Base-by-base conservation (phyloP, 2,888 invertebrate genomes). In the Eucera pruinosa region DNA sequence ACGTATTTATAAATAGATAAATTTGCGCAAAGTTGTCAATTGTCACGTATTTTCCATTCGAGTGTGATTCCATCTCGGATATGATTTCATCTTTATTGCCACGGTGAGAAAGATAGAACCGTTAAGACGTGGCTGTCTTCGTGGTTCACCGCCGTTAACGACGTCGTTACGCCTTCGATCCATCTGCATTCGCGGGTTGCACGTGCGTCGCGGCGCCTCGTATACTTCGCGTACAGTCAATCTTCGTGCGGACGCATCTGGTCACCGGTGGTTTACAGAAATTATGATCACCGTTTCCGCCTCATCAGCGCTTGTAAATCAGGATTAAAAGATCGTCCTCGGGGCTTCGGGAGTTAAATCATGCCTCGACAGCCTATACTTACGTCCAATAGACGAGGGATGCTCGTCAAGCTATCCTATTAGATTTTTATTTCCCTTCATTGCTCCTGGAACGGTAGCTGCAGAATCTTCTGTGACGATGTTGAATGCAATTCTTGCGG, bases 131-230 rank as follows among this genome's bases (percentile, higher is more conserved):
- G 71, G 67, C 65, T 74, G 80, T 72, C 79, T 83, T 71, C 69
- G 84, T 55, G 82, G 79, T 79, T 82, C 79, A 68, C 75, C 82
- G 70, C 72, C 80, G 84, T 88, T 87, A 87, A 88, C 87, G 88
- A 87, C 86, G 81, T 86, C 86, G 85, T 88, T 85, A 86, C 81
- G 73, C 70, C 57, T 60, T 62, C 75, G 78, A 80, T 75, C 60
- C 70, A 71, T 84, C 72, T 61, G 68, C 80, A 70, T 66, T 54
- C 41, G 72, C 62, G 66, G 39, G 58, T 57, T 62, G 67, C 80
- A 75, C 62, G 65, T 66, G 67, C 67, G 55, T 47, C 41, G 68
- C 70, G 69, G 50, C 54, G 67, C 41, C 33, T 25, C 36, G 70
- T 36, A 55, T 48, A 58, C 68, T 52, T 11, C 25, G 36, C 43